phyloP scores from a whole-genome alignment of 2,888 invertebrate genomes.

The Conops quadrifasciatus region DNA sequence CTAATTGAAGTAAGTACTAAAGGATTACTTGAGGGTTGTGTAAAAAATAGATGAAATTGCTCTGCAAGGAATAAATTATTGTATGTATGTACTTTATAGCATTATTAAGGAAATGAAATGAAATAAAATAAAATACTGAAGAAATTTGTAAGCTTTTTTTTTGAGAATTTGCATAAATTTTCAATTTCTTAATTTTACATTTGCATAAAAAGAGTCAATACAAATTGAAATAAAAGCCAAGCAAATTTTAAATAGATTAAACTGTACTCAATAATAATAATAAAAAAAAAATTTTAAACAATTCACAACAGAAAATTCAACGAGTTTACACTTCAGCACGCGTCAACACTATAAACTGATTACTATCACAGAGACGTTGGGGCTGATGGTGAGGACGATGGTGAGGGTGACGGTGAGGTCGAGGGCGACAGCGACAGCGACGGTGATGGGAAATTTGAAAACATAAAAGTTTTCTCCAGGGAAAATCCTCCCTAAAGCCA shows the following conservation, averaged over 20 bases:
- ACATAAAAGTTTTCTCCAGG: background rate
- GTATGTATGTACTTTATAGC: background rate
- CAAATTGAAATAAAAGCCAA: background rate
- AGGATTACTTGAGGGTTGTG: too few species aligned
- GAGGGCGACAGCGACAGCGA: background rate
- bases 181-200: background rate
- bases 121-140: background rate
- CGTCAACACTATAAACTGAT: constrained; percentile 2
- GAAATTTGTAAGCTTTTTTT: background rate
- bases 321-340: background rate
- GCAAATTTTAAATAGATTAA: background rate
- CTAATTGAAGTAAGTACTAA: too few species aligned
- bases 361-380: background rate
- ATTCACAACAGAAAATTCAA: background rate
- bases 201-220: background rate
- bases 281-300: background rate
- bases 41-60: background rate
- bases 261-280: background rate
- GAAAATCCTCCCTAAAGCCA: background rate
- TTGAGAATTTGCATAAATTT: background rate
- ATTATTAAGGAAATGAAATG: background rate
- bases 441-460: background rate
- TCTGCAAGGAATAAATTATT: background rate
- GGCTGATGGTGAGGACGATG: background rate
- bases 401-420: background rate